These are phyloP conservation scores for Dusona sp. DNA, from an alignment of 2,888 invertebrate genomes.

Conservation along the genomic window DNA sequence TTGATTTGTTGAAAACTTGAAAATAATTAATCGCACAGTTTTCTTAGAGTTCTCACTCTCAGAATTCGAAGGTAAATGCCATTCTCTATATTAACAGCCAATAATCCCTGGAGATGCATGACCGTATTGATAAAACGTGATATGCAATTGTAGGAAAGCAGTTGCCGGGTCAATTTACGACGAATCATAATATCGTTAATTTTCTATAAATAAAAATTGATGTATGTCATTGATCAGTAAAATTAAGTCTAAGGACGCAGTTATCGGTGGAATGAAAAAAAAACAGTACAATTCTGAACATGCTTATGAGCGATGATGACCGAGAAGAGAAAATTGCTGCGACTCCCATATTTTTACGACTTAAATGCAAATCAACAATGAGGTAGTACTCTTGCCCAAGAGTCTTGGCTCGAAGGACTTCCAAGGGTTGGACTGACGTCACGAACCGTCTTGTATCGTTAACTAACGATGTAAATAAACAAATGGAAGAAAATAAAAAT, in stretches of 20 bases:
- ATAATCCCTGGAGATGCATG: not conserved
- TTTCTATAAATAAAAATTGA: not conserved
- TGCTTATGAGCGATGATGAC: not conserved
- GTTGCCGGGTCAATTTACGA: not conserved
- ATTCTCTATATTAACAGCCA: not conserved
- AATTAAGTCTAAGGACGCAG: slow-evolving; percentile 50
- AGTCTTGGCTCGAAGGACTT: slow-evolving; percentile 13
- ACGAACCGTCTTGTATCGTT: not conserved
- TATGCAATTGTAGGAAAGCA: too few relatives aligned
- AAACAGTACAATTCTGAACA: slow-evolving; percentile 10
- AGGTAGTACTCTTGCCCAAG: not conserved
- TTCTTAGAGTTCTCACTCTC: not conserved
- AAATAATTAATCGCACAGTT: not conserved
- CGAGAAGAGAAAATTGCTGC: slow-evolving; percentile 7
- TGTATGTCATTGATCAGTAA: slow-evolving; percentile 7
- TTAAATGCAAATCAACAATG: slow-evolving; percentile 6
- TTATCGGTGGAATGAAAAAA: not conserved
- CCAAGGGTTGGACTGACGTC: slow-evolving; percentile 1
- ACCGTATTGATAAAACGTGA: not conserved
- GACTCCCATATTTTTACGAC: slow-evolving; percentile 24
- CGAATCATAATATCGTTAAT: not conserved
- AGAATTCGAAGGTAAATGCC: not conserved
- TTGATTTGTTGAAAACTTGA: not conserved
- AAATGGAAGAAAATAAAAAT: not conserved
- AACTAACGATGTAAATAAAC: not conserved